Percentiles rank a stretch among this genome's conserved stretches.
phyloP scores from a whole-genome alignment of 53 echinoderm and acorn worm genomes.

The Actinopyga echinites region DNA sequence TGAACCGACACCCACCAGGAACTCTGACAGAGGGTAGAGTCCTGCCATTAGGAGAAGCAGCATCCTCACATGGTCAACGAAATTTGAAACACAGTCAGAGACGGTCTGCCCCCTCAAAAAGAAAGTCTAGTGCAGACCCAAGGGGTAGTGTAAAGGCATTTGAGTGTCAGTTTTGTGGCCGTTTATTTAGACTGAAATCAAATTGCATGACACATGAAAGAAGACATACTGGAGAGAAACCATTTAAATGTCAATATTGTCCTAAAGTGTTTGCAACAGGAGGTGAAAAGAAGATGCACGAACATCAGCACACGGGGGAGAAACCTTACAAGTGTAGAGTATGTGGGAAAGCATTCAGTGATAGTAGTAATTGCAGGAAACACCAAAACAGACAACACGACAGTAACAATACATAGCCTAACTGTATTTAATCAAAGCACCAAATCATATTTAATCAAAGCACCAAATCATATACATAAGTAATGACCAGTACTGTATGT shows the following conservation, averaged over 20 bases:
- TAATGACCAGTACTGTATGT: too few relatives aligned
- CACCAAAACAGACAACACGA: conserved; percentile 44
- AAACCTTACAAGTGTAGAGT: conserved; percentile 45
- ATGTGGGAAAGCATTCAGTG: conserved; percentile 44
- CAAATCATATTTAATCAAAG: too few relatives aligned
- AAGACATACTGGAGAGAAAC: conserved; percentile 50
- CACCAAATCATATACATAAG: too few relatives aligned
- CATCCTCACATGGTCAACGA: too few relatives aligned
- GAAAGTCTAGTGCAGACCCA: too few relatives aligned
- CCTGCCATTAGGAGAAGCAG: too few relatives aligned
- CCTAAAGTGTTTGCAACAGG: conserved; percentile 19
- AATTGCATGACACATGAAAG: conserved; percentile 46
- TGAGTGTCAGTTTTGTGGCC: conserved; percentile 40
- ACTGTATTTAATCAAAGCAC: too few relatives aligned
- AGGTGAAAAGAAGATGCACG: conserved; percentile 22
- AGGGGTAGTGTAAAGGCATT: neutral
- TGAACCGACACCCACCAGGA: too few relatives aligned
- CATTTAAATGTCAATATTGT: conserved; percentile 47
- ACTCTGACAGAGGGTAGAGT: too few relatives aligned
- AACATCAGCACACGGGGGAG: conserved; percentile 50
- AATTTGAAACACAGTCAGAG: too few relatives aligned
- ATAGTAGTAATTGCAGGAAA: conserved; percentile 14
- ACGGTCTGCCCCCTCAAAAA: too few relatives aligned
- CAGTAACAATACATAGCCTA: too few relatives aligned
- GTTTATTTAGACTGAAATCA: conserved; percentile 45